A percentile compares a stretch with the other conserved stretches of the same genome.
Evolutionary conservation across 2,888 invertebrate species (phyloP).

Genomic region (Drosophila birchii): DNA sequence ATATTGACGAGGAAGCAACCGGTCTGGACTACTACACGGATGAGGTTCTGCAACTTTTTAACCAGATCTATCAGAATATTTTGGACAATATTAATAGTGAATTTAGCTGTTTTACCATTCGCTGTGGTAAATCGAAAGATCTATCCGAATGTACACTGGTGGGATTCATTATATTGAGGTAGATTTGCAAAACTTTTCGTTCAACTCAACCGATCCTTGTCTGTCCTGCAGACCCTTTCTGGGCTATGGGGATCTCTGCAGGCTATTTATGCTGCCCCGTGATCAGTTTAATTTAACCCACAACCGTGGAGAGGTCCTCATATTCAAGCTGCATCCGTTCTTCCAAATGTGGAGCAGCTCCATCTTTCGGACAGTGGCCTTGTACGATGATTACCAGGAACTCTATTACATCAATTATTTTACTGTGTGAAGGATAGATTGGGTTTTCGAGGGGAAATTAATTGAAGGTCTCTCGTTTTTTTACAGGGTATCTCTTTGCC

Average conservation of each 20-base stretch:
- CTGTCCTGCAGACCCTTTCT: constrained; percentile 42
- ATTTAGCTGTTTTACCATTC: constrained; percentile 64
- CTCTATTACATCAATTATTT: constrained; percentile 63
- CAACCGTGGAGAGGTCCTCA: constrained; percentile 67
- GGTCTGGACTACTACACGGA: not conserved
- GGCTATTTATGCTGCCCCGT: constrained; percentile 55
- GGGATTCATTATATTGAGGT: constrained; percentile 78
- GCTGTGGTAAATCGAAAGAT: constrained; percentile 60
- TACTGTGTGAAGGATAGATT: not conserved
- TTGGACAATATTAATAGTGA: constrained; percentile 53
- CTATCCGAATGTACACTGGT: constrained; percentile 58
- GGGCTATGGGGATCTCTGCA: constrained; percentile 47
- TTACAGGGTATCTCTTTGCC: constrained; percentile 43
- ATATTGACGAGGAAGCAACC: not conserved
- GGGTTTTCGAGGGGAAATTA: constrained; percentile 34
- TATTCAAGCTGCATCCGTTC: constrained; percentile 75
- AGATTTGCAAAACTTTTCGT: not conserved
- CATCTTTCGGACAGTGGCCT: constrained; percentile 69
- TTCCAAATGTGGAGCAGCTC: constrained; percentile 74
- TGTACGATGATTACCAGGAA: constrained; percentile 64
- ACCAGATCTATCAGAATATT: constrained; percentile 53
- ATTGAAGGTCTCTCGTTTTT: not conserved
- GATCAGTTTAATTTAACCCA: constrained; percentile 46
- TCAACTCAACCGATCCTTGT: not conserved
- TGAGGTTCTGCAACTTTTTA: constrained; percentile 25